Evolutionary conservation across 2,888 invertebrate genomes (phyloP).

Genomic region (Amblyteles armatorius): DNA sequence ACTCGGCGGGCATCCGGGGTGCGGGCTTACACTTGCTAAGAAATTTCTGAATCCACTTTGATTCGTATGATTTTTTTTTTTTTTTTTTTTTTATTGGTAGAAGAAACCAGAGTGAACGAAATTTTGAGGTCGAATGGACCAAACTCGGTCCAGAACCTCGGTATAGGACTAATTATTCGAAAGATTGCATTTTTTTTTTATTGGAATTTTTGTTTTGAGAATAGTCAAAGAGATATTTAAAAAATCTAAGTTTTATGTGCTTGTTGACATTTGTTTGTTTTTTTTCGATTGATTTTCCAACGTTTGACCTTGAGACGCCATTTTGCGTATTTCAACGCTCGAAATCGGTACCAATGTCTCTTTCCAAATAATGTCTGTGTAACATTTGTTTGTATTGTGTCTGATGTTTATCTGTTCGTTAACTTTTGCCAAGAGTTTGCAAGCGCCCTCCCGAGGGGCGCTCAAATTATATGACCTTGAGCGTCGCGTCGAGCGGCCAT

Average conservation of each 20-base stretch:
- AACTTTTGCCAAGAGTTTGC: too few relatives aligned
- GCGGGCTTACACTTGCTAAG: conserved; percentile 10
- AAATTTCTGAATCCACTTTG: conserved; percentile 12
- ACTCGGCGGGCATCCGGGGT: conserved; percentile 45
- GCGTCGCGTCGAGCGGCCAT: too few relatives aligned
- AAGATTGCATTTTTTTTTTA: too few relatives aligned
- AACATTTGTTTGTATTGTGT: background rate
- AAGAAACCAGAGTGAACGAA: background rate
- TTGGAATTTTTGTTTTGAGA: too few relatives aligned
- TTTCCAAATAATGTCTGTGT: background rate
- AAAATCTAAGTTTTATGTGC: too few relatives aligned
- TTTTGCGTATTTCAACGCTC: background rate
- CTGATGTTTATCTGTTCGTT: too few relatives aligned
- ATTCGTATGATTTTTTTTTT: background rate
- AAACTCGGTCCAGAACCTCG: too few relatives aligned
- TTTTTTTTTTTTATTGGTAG: background rate
- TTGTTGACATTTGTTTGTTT: too few relatives aligned
- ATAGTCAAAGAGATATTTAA: too few relatives aligned
- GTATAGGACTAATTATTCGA: background rate
- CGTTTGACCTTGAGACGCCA: background rate
- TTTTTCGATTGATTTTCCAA: too few relatives aligned
- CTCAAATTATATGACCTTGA: background rate
- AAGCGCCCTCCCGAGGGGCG: too few relatives aligned
- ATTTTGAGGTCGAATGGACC: background rate
- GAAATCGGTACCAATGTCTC: background rate